Conservation (phyloP, 2,888 invertebrate genomes). For the Eupithecia tripunctaria region DNA sequence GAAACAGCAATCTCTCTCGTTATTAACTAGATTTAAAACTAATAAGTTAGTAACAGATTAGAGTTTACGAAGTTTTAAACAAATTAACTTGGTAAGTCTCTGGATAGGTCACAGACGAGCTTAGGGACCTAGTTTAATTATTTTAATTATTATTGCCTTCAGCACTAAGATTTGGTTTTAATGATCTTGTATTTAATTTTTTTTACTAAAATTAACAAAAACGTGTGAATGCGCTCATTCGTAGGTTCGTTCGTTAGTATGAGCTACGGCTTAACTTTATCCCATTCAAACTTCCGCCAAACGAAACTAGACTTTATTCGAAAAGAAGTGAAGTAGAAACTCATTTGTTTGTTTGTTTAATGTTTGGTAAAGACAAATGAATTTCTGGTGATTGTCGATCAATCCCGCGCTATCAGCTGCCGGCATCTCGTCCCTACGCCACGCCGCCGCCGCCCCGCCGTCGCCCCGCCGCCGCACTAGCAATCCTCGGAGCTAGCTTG, state of each 20-base stretch:
- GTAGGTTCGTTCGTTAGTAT: constrained; percentile 12
- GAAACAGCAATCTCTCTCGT: neutral
- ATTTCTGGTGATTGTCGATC: constrained; percentile 81
- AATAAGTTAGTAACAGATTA: neutral
- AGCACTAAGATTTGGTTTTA: neutral
- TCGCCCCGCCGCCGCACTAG: too few relatives aligned
- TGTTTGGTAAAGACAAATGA: constrained; percentile 77
- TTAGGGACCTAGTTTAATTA: neutral
- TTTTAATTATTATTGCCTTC: neutral
- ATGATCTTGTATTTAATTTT: neutral
- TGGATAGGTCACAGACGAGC: neutral
- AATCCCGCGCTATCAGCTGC: constrained; percentile 79
- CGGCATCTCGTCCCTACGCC: constrained; percentile 59
- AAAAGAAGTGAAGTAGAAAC: constrained; percentile 41
- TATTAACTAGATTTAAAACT: neutral
- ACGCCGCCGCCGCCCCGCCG: too few relatives aligned
- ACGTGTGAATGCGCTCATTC: neutral
- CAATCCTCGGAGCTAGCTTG: constrained; percentile 15
- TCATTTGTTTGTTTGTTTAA: constrained; percentile 30
- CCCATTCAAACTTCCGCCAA: constrained; percentile 34
- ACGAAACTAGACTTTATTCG: constrained; percentile 39
- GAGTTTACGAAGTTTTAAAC: neutral
- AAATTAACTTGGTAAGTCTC: neutral
- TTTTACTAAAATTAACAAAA: too few relatives aligned
- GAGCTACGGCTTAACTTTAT: constrained; percentile 56